phyloP scores from a whole-genome alignment of 2,113 vertebrate species.

The Shinisaurus crocodilurus region DNA sequence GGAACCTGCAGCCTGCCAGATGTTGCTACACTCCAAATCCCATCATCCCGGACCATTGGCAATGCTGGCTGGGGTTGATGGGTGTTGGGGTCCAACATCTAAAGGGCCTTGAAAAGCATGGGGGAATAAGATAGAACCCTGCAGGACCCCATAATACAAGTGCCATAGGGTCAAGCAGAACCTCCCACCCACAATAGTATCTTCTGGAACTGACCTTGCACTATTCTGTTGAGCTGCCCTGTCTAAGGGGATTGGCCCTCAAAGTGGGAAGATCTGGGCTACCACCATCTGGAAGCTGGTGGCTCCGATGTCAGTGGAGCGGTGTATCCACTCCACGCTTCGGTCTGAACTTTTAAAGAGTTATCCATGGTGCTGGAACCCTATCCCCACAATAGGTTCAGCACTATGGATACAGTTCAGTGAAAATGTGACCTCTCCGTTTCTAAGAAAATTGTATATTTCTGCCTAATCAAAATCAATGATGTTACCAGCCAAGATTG shows the following conservation, averaged over 20 bases:
- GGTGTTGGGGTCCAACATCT: background rate
- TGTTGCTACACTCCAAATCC: too few relatives aligned
- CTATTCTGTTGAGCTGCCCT: background rate
- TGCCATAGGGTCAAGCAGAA: background rate
- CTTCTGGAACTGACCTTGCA: background rate
- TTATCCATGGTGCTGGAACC: too few relatives aligned
- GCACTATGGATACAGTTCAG: background rate
- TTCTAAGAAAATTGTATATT: background rate
- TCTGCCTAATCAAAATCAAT: background rate
- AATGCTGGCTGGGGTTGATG: too few relatives aligned
- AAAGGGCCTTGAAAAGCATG: too few relatives aligned
- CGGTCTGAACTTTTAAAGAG: too few relatives aligned
- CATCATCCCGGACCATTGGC: too few relatives aligned
- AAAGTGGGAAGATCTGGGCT: constrained; percentile 34
- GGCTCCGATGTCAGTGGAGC: too few relatives aligned
- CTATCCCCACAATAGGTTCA: too few relatives aligned
- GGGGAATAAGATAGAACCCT: background rate
- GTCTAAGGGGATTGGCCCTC: background rate
- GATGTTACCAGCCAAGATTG: constrained; percentile 3
- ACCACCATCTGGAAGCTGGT: constrained; percentile 44
- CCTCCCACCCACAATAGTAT: background rate
- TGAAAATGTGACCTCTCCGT: background rate
- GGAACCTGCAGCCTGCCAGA: too few relatives aligned
- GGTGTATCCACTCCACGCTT: too few relatives aligned
- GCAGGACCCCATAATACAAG: background rate